Evolutionary conservation across 2,888 invertebrate genomes (phyloP), one percentile per base, ranked within the genome.

Genomic region (Cantharis rustica): DNA sequence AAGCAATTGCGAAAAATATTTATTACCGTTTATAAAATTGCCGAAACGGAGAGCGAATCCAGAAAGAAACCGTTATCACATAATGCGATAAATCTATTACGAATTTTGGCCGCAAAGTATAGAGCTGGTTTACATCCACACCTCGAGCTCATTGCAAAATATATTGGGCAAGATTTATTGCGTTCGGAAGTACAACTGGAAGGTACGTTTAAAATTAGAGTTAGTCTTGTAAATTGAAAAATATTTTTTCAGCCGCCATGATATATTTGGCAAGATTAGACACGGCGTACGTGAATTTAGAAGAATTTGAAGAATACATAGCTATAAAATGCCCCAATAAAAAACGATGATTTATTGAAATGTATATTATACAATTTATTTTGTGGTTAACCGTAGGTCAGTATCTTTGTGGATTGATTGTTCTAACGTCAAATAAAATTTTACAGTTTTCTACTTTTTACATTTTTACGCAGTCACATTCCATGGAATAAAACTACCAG

Each of bases 401-500:
- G 64, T 66, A 66, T 66, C 16, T 63, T 63, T 66, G 64, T 66
- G 64, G 17, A 66, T 20, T 66, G 17, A 63, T 63, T 64, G 64
- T 64, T 20, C 16, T 64, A 64, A 64, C 11, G 64, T 66, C n/a
- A 20, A 66, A 66, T 66, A 20, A 16, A 66, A 66, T 20, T 20
- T 66, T 66, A n/a, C 17, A 66, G 63, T 69, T 27, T 16, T 23
- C 3, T 13, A 66, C 23, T 20, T 66, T 66, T 66, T 10, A 7
- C 5, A n/a, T n/a, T 16, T 73, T 73, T 68, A 77, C 11, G 92
- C 92, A 73, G 90, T 89, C 69, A 93, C 88, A 86, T 93, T 93
- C 93, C 93, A 94, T 3, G 93, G 93, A 20, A 89, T 90, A 83
- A 89, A 93, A 61, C 86, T 90, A 73, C 87, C 90, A 31, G 90